These are phyloP conservation scores for Laticauda colubrina DNA, from an alignment of 2,113 vertebrate genomes.

Conservation along the genomic window DNA sequence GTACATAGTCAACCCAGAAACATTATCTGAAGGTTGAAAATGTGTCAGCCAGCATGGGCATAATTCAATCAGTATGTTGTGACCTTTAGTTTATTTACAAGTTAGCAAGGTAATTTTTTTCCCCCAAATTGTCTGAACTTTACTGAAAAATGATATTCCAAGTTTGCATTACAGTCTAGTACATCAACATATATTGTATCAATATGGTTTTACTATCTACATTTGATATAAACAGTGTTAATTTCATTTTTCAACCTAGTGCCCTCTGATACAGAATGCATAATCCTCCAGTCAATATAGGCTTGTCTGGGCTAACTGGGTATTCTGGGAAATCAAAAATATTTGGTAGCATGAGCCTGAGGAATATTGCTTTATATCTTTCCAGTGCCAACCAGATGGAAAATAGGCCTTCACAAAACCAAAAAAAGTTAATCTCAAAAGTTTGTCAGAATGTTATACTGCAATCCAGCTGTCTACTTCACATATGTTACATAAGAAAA, in stretches of 20 bases:
- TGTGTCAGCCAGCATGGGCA: background rate
- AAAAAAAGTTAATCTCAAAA: conserved; percentile 55
- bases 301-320: background rate
- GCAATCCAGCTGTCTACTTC: conserved; percentile 60
- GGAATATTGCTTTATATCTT: conserved; percentile 34
- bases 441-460: conserved; percentile 63
- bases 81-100: background rate
- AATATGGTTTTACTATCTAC: background rate
- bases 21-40: background rate
- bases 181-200: conserved; percentile 19
- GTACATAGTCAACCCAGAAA: background rate
- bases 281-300: background rate
- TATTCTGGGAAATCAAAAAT: background rate
- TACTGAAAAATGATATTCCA: conserved; percentile 17
- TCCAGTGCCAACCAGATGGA: conserved; percentile 63
- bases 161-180: conserved; percentile 45
- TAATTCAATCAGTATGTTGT: background rate
- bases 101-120: background rate
- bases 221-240: background rate
- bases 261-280: background rate
- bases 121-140: conserved; percentile 29
- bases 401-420: conserved; percentile 46
- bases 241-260: background rate
- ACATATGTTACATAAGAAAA: conserved; percentile 65
- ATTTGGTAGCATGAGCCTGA: background rate